These are phyloP conservation scores for Papilio helenus DNA, from an alignment of 1,140 invertebrate genomes.

Conservation along the genomic window DNA sequence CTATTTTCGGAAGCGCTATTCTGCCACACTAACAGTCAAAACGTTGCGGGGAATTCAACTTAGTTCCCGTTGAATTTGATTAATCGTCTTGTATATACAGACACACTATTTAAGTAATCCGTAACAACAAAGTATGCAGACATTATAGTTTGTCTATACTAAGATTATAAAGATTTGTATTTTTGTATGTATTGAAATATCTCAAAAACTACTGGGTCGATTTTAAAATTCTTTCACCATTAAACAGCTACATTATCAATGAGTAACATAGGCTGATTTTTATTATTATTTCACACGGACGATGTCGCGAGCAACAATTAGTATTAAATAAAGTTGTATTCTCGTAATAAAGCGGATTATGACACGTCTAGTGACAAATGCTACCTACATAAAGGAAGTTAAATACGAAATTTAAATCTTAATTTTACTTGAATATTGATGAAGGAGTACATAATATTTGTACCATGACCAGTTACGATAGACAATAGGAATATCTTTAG, in stretches of 20 bases:
- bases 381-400: background rate
- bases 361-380: no score
- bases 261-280: no score
- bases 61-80: slow-evolving; percentile 14
- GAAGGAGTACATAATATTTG: background rate
- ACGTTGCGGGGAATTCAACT: slow-evolving; percentile 36
- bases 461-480: slow-evolving; percentile 19
- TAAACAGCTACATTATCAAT: no score
- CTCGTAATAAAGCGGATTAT: no score
- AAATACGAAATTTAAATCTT: slow-evolving; percentile 8
- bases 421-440: slow-evolving; percentile 28
- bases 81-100: slow-evolving; percentile 30
- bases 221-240: no score
- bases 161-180: no score
- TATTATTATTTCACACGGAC: no score
- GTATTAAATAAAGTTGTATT: no score
- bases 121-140: background rate
- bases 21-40: slow-evolving; percentile 41
- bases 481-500: slow-evolving; percentile 24
- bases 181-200: no score
- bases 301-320: no score
- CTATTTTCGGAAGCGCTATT: slow-evolving; percentile 63
- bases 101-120: background rate
- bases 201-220: no score
- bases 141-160: background rate